Base-by-base conservation (phyloP, 2,113 vertebrate species). In the Gadus macrocephalus region DNA sequence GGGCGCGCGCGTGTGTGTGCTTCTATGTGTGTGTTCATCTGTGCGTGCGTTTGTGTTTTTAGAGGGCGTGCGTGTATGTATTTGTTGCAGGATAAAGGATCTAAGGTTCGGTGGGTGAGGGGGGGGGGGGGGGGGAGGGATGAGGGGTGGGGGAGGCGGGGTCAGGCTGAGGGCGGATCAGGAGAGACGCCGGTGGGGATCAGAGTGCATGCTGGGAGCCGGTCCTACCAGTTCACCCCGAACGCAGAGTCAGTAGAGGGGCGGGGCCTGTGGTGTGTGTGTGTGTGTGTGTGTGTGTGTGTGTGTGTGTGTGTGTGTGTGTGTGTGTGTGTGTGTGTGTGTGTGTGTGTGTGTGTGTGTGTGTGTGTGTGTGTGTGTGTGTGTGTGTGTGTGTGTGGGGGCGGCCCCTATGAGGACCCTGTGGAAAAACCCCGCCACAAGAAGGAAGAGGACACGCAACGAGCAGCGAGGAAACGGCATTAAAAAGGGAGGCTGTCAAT, bases 401-500 rank as follows among this genome's bases (percentile, higher is more conserved):
- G 76, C 66, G 76, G 71, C 77, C 38, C 38, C 38, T 42, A 8
- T 8, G 38, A 69, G 81, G 88, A 85, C 89, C 81, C 81, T 86
- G 86, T 88, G 85, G 86, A 90, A 90, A 90, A 87, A 87, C 83
- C 83, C 81, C 70, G 90, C 79, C 74, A 78, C 38, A 85, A 90
- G 89, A 74, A 90, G 84, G 86, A 89, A 84, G 85, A 88, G 87
- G 79, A 84, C 87, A 89, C 71, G 80, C 84, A 82, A 84, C 89
- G 86, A 79, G 87, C 90, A 88, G 87, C 77, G 76, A 92, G 85
- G 82, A 89, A 92, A 88, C 80, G 76, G 90, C 86, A 92, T 91
- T 92, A 93, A 91, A 91, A 84, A 90, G 90, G 84, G 91, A 92
- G 91, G 90, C 89, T 92, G 91, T 92, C 91, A 92, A 93, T 92